Evolutionary conservation across 2,888 invertebrate species (phyloP), one percentile per base, ranked within the genome.

Genomic region (Napeogenes inachia): DNA sequence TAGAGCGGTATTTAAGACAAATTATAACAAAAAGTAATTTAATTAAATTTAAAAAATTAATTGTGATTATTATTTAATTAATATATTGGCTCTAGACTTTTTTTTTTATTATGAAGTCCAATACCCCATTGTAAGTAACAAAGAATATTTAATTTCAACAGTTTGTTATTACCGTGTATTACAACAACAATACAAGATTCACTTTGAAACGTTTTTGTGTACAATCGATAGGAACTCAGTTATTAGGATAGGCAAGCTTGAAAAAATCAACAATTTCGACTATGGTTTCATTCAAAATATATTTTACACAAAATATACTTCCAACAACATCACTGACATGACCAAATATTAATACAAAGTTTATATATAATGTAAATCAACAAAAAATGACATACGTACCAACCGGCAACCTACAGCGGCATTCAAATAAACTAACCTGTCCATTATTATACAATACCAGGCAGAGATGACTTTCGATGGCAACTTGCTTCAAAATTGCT

Each of bases 271-370:
- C 45, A 45, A 47, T 55, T 47, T 45, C 46, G 32, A 47, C 35
- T 13, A 56, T 47, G 50, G 30, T 53, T 56, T 32, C 32, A 53
- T 53, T 60, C 53, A 56, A 60, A 56, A 60, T 56, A 60, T 60
- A 60, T 56, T 61, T 45, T 59, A 56, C 50, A 61, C 53, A 56
- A 61, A 61, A 61, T 61, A 61, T 61, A 57, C 45, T 56, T 53
- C 53, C 45, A 53, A 61, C 45, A 53, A 61, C 59, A 56, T 57
- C 33, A 46, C 61, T 46, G 45, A 21, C 56, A 45, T 54, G n/a
- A 13, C 59, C 54, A 42, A 45, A 50, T 57, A 50, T 30, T 50
- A 45, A 59, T 45, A 46, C n/a, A 54, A 46, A 35, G 45, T 45
- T 45, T 56, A 59, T 54, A 59, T 56, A 45, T 33, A 42, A 21